Evolutionary conservation across 2,888 invertebrate genomes (phyloP).

Genomic region (Drosophila demipolita): DNA sequence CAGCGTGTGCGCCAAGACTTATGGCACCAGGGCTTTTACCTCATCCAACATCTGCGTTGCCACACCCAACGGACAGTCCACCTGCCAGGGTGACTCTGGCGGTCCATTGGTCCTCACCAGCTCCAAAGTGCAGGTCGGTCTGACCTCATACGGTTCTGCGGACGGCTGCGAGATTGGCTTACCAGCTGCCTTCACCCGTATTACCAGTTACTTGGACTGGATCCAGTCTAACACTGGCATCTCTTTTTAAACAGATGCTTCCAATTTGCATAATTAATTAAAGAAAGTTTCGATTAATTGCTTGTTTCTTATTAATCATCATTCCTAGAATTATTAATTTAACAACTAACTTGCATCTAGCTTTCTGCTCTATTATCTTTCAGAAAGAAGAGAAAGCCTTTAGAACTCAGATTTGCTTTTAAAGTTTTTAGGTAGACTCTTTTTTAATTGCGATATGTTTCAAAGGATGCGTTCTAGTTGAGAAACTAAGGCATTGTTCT

Average conservation of each 20-base stretch:
- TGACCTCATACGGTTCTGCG: conserved; percentile 78
- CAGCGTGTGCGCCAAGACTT: conserved; percentile 81
- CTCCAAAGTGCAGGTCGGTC: conserved; percentile 62
- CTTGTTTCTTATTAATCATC: neutral
- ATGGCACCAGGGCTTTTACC: conserved; percentile 76
- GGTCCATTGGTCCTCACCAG: conserved; percentile 73
- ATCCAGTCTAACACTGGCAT: conserved; percentile 61
- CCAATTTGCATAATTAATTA: conserved; percentile 2
- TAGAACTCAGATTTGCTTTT: neutral
- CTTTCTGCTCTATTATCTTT: neutral
- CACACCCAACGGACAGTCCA: conserved; percentile 61
- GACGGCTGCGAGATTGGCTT: conserved; percentile 74
- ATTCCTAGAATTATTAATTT: neutral
- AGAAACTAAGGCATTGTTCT: neutral
- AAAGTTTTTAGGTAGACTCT: neutral
- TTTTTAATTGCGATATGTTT: neutral
- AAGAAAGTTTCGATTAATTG: neutral
- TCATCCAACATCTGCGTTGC: conserved; percentile 58
- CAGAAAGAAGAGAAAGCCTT: neutral
- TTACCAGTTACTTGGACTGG: conserved; percentile 72
- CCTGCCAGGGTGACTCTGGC: conserved; percentile 83
- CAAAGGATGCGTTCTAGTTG: neutral
- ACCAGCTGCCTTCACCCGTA: conserved; percentile 77
- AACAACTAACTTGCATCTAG: neutral
- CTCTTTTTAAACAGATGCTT: conserved; percentile 43